phyloP scores from a whole-genome alignment of 2,113 vertebrate genomes.

The Neolamprologus ventralis region DNA sequence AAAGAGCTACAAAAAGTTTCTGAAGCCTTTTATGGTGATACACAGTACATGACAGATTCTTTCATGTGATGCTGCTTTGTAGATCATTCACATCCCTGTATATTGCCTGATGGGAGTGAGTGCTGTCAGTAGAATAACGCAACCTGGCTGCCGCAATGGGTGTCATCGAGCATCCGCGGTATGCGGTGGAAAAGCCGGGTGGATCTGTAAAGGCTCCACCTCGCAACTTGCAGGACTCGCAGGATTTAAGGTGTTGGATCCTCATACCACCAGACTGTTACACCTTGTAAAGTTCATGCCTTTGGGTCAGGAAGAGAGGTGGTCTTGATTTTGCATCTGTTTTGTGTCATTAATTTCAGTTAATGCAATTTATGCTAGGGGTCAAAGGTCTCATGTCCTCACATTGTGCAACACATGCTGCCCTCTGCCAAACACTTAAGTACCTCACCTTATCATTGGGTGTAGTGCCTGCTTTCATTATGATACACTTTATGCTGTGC shows the following conservation, averaged over 20 bases:
- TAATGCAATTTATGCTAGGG: not conserved
- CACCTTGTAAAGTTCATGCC: not conserved
- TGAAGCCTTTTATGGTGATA: not conserved
- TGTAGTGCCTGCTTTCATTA: not conserved
- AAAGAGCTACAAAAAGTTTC: not conserved
- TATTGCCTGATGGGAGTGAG: not conserved
- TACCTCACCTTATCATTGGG: not conserved
- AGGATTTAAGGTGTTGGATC: not conserved
- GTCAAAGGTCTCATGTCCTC: not conserved
- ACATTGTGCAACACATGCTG: not conserved
- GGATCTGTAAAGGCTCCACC: not conserved
- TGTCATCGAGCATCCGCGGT: not conserved
- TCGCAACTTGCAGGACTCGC: not conserved
- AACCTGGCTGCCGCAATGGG: not conserved
- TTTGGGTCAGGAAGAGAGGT: not conserved
- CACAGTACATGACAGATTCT: not conserved
- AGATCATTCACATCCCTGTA: not conserved
- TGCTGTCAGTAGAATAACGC: not conserved
- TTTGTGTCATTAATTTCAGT: not conserved
- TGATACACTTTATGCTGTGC: not conserved
- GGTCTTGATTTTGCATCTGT: not conserved
- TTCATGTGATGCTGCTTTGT: not conserved
- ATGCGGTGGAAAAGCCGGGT: not conserved
- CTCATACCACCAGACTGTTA: not conserved
- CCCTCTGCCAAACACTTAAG: not conserved